phyloP scores from a whole-genome alignment of 2,797 vertebrate species.

The Oceanodroma leucorhoa region DNA sequence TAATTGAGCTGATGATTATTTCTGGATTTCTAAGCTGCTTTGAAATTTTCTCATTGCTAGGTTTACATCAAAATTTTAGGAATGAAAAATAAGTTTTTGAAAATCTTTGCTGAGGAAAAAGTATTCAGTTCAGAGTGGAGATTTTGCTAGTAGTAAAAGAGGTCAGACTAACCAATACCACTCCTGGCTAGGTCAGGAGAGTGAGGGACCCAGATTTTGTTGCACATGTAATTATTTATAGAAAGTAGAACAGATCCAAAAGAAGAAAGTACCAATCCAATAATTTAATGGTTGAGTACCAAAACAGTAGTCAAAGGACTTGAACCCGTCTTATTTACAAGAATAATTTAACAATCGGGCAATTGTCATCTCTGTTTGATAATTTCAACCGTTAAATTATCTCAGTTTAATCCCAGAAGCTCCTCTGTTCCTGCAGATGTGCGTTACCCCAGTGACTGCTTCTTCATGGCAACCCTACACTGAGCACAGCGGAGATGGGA shows the following conservation, averaged over 20 bases:
- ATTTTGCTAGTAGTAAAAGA: not conserved
- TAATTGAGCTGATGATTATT: not conserved
- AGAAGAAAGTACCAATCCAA: not conserved
- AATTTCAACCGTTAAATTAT: not conserved
- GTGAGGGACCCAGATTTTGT: not conserved
- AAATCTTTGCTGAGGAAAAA: not conserved
- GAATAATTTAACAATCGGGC: not conserved
- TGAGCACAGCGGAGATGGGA: not conserved
- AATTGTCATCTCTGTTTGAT: not conserved
- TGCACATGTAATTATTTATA: not conserved
- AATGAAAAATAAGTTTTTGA: not conserved
- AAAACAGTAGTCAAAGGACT: not conserved
- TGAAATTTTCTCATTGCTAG: not conserved
- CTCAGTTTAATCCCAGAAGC: not conserved
- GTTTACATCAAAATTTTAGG: not conserved
- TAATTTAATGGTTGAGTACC: not conserved
- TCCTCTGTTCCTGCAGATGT: not conserved
- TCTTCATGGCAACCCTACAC: not conserved
- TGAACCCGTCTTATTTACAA: not conserved
- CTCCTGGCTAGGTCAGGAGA: not conserved
- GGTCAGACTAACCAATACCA: not conserved
- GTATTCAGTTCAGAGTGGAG: not conserved
- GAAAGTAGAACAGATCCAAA: not conserved
- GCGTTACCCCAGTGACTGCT: accelerated
- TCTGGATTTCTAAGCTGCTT: not conserved